Base-by-base conservation (phyloP, 2,888 invertebrate genomes). In the Rotaria socialis region DNA sequence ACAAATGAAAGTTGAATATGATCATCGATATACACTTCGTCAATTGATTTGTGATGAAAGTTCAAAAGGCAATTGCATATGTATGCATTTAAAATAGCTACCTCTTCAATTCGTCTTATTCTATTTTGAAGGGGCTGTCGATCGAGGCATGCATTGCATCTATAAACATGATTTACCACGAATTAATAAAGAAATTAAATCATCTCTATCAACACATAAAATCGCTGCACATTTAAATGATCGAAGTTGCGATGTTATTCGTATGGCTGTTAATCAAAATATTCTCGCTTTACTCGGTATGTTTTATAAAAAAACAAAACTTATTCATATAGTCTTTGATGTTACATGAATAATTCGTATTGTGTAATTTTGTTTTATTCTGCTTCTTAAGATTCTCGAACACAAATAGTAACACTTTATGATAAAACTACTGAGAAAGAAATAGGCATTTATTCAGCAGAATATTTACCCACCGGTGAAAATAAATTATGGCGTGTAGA, bases 21-120 rank as follows among this genome's bases (percentile, higher is more conserved):
- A 67, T 27, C 67, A 67, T 67, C 67, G 67, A 67, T 67, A 67
- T 35, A 67, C 67, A 67, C 67, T 67, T 67, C 67, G 67, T 16
- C 67, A 67, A 67, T 67, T 67, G 19, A 35, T 67, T 19, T 67
- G 67, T 35, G 67, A 67, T 67, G 67, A 67, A 67, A 67, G 67
- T 41, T 35, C 67, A 27, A 67, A 67, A 67, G 67, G 67, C 35
- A 67, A 67, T 41, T 67, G 67, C 16, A 67, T 67, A 41, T 67
- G 67, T 67, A 67, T 41, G 67, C 19, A 27, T 19, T 11, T 8
- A 27, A 67, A 35, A 16, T 27, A 14, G 27, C 11, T 52, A 16
- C 14, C 14, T 52, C 14, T 52, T 52, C 14, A 14, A 52, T 52
- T 47, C 11, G 2, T 14, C 14, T 60, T 35, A 16, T 27, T 67